Conservation (phyloP, 2,797 vertebrate genomes). For the Natrix natrix region DNA sequence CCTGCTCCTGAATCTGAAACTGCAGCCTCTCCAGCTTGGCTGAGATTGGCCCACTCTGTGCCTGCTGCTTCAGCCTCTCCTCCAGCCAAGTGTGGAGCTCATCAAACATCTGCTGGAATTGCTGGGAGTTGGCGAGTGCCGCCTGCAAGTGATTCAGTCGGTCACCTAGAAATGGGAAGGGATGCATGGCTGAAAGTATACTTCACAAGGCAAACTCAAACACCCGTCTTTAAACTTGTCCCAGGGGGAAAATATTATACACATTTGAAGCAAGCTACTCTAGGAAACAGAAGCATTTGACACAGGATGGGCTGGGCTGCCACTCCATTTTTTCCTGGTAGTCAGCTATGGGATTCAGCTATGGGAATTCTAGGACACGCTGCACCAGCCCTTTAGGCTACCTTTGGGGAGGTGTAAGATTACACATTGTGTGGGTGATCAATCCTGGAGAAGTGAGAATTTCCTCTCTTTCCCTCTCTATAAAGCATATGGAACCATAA, state of each 20-base stretch:
- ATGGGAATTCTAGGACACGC: not conserved
- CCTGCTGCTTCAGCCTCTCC: constrained; percentile 74
- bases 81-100: constrained; percentile 92
- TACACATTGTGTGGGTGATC: not conserved
- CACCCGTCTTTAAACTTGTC: constrained; percentile 46
- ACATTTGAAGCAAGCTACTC: not conserved
- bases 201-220: constrained; percentile 42
- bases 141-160: constrained; percentile 93
- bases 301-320: not conserved
- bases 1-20: constrained; percentile 83
- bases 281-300: not conserved
- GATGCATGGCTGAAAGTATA: constrained; percentile 37
- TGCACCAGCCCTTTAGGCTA: not conserved
- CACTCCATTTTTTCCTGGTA: not conserved
- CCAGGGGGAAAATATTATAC: not conserved
- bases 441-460: not conserved
- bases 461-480: not conserved
- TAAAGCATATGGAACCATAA: not conserved
- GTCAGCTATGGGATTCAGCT: too few relatives aligned
- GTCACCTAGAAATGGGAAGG: constrained; percentile 78
- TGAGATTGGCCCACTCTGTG: constrained; percentile 77
- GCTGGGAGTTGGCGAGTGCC: constrained; percentile 92
- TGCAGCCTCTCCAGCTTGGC: constrained; percentile 82
- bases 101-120: constrained; percentile 99
- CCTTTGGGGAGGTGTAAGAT: not conserved